Percentiles rank a stretch among this genome's conserved stretches.
phyloP scores from a whole-genome alignment of 2,113 vertebrate species.

The Nothoprocta pentlandii region DNA sequence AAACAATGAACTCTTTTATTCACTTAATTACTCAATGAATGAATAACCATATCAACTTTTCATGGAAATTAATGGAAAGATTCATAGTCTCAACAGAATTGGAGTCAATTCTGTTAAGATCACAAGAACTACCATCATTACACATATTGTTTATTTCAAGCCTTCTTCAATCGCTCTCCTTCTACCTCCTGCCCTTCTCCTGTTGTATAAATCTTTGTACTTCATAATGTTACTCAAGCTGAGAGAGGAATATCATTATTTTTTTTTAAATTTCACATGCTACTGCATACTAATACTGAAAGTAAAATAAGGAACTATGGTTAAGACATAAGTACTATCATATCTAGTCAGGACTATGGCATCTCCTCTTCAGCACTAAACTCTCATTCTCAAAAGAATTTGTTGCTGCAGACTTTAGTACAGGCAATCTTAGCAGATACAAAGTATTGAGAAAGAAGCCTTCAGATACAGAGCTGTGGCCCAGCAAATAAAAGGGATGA shows the following conservation, averaged over 20 bases:
- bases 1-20: conserved; percentile 8
- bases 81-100: background rate
- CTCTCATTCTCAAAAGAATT: background rate
- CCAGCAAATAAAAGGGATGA: background rate
- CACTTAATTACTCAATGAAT: background rate
- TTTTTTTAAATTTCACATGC: background rate
- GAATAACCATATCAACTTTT: conserved; percentile 5
- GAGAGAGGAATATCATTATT: background rate
- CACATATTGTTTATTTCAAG: background rate
- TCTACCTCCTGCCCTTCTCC: background rate
- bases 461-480: background rate
- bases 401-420: background rate
- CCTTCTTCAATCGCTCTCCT: background rate
- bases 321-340: background rate
- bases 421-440: background rate
- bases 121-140: background rate
- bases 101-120: background rate
- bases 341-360: background rate
- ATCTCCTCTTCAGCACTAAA: background rate
- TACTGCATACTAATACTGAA: background rate
- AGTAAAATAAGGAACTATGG: background rate
- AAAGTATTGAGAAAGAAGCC: background rate
- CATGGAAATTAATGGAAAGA: background rate
- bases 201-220: background rate
- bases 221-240: background rate